Evolutionary conservation across 2,888 invertebrate genomes (phyloP).

Genomic region (Ochropacha duplaris): DNA sequence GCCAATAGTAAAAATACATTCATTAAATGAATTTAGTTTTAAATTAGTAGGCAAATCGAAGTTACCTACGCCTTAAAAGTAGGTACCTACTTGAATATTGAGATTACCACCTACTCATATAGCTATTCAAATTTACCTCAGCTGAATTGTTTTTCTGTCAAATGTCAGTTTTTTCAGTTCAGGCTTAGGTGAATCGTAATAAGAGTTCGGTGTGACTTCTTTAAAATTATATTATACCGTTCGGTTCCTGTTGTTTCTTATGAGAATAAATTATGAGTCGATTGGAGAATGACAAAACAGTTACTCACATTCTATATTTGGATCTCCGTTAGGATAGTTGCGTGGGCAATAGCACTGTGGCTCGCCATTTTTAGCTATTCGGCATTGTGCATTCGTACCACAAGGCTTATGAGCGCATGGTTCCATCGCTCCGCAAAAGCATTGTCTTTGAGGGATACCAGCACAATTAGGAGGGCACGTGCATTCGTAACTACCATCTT

Average conservation of each 20-base stretch:
- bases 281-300: slow-evolving; percentile 10
- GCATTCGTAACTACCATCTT: slow-evolving; percentile 90
- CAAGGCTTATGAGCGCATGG: slow-evolving; percentile 91
- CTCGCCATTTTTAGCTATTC: slow-evolving; percentile 85
- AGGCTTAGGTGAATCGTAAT: too few relatives aligned
- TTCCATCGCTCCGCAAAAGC: slow-evolving; percentile 89
- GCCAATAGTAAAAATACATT: too few relatives aligned
- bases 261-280: slow-evolving; percentile 17
- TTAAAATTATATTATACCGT: background rate
- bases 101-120: too few relatives aligned
- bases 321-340: slow-evolving; percentile 92
- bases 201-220: too few relatives aligned
- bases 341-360: slow-evolving; percentile 93
- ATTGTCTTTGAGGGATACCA: slow-evolving; percentile 91
- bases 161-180: too few relatives aligned
- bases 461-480: slow-evolving; percentile 90
- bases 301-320: slow-evolving; percentile 92
- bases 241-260: background rate
- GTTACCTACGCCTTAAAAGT: too few relatives aligned
- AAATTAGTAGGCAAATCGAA: too few relatives aligned
- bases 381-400: slow-evolving; percentile 92
- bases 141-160: too few relatives aligned
- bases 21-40: too few relatives aligned
- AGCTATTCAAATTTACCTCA: too few relatives aligned
- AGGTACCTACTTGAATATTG: too few relatives aligned